Conservation (phyloP, 2,888 invertebrate species). For the Cantharis rufa region DNA sequence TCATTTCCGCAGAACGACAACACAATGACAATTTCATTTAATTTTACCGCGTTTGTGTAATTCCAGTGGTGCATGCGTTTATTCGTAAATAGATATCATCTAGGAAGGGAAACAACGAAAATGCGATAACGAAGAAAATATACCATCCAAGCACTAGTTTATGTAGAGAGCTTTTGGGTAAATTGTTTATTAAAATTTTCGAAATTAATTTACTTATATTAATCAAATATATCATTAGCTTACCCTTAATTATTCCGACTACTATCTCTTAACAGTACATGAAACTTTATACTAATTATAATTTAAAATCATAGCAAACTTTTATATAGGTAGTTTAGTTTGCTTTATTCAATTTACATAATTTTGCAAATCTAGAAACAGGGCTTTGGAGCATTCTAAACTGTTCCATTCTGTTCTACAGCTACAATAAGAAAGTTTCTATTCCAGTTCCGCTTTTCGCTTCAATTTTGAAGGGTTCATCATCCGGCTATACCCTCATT, state of each 20-base stretch:
- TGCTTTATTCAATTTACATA: neutral
- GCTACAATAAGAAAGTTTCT: neutral
- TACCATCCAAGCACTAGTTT: neutral
- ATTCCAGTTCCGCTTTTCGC: neutral
- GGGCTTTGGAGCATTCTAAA: neutral
- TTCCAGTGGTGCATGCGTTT: constrained; percentile 11
- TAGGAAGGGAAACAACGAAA: neutral
- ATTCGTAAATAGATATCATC: neutral
- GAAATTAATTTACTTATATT: neutral
- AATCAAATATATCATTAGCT: neutral
- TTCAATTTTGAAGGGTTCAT: neutral
- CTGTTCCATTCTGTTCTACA: neutral
- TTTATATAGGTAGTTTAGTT: neutral
- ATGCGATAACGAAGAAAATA: neutral
- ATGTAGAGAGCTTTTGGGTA: neutral
- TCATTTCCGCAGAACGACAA: constrained; percentile 7
- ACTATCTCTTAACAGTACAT: neutral
- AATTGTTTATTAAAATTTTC: neutral
- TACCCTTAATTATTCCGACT: neutral
- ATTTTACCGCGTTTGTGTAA: constrained; percentile 15
- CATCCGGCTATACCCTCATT: neutral
- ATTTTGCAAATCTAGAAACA: neutral
- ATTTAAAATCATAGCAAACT: neutral
- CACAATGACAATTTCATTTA: constrained; percentile 18
- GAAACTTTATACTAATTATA: neutral